These are phyloP conservation scores for Macaria notata DNA, from an alignment of 2,888 invertebrate genomes.

Conservation along the genomic window DNA sequence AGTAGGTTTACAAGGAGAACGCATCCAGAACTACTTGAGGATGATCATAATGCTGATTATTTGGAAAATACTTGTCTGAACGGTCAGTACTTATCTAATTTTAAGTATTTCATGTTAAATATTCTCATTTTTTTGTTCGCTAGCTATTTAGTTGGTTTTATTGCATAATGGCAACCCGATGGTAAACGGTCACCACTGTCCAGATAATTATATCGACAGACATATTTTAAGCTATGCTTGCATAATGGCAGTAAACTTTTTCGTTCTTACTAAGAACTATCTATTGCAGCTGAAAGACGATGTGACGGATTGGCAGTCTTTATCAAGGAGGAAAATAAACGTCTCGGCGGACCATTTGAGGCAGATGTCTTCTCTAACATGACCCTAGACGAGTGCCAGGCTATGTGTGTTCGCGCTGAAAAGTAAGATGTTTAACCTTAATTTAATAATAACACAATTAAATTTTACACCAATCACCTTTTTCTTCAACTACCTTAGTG, in stretches of 20 bases:
- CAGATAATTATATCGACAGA: too few relatives aligned
- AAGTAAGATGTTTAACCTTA: constrained; percentile 80
- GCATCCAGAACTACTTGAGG: constrained; percentile 91
- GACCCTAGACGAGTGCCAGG: constrained; percentile 93
- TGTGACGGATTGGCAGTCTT: constrained; percentile 94
- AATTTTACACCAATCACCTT: not conserved
- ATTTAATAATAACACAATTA: not conserved
- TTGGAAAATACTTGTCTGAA: constrained; percentile 95
- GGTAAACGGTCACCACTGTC: too few relatives aligned
- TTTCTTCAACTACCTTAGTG: not conserved
- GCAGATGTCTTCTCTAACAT: constrained; percentile 93
- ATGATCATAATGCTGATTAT: constrained; percentile 94
- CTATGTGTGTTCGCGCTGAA: constrained; percentile 92
- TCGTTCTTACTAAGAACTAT: too few relatives aligned
- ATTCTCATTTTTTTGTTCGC: not conserved
- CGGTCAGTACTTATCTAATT: constrained; percentile 74
- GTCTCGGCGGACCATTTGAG: constrained; percentile 93
- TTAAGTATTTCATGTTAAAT: not conserved
- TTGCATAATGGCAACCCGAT: too few relatives aligned
- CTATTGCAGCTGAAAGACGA: constrained; percentile 87
- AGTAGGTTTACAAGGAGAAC: constrained; percentile 92
- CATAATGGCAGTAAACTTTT: too few relatives aligned
- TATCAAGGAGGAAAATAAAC: constrained; percentile 94
- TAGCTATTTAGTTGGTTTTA: too few relatives aligned
- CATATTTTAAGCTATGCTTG: too few relatives aligned